Conservation (phyloP, 2,113 vertebrate genomes). For the Carollia perspicillata region DNA sequence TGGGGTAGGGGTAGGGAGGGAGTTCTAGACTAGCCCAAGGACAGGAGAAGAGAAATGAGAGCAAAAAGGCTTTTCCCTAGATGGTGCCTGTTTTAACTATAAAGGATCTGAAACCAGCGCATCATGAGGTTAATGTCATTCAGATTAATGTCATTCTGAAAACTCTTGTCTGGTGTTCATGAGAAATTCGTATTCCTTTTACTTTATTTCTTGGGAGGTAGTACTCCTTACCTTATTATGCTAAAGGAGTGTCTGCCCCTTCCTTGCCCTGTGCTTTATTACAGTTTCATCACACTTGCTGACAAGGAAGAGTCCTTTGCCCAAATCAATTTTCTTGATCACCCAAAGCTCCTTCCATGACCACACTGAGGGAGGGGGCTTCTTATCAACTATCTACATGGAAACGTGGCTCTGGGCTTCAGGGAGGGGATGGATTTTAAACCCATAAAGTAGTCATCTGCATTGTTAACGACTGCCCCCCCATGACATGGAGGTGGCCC, state of each 20-base stretch:
- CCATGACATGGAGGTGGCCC: neutral
- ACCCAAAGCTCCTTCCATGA: neutral
- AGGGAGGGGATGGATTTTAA: neutral
- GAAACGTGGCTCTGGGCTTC: neutral
- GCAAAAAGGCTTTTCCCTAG: neutral
- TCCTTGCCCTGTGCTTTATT: neutral
- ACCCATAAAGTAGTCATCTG: neutral
- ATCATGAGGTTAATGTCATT: neutral
- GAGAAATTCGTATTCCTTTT: neutral
- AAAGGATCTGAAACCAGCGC: neutral
- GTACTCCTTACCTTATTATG: neutral
- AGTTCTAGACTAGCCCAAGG: neutral
- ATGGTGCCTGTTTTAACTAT: neutral
- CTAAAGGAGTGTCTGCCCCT: neutral
- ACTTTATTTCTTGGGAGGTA: neutral
- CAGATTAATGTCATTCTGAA: neutral
- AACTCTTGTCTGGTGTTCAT: neutral
- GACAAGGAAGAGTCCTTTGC: neutral
- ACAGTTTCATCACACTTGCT: neutral
- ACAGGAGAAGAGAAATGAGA: neutral
- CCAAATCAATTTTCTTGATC: neutral
- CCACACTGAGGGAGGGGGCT: fast-evolving
- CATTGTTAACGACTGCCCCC: neutral
- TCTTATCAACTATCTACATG: neutral
- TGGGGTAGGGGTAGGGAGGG: neutral